Percentiles rank a stretch among this genome's conserved stretches.
Evolutionary conservation across 2,797 vertebrate species (phyloP).

Genomic region (Lycodopsis pacificus): DNA sequence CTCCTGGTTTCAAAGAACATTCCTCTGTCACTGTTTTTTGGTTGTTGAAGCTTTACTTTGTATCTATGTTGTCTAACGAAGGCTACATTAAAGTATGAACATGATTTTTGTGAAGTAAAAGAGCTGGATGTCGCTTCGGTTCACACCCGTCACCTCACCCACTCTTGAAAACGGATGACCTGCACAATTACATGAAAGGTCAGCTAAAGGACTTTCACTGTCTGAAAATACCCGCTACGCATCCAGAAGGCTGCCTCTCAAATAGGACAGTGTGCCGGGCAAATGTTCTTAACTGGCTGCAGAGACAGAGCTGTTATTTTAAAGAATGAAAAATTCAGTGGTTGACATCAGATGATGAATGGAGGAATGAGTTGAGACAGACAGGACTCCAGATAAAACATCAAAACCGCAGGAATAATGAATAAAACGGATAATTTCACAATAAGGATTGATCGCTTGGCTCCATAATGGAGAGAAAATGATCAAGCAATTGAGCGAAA

Average conservation of each 20-base stretch:
- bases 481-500: constrained; percentile 34
- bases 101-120: background rate
- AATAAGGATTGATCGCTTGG: constrained; percentile 38
- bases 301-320: constrained; percentile 10
- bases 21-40: background rate
- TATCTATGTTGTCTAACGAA: background rate
- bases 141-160: constrained; percentile 20
- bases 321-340: constrained; percentile 45
- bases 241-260: constrained; percentile 33
- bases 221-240: constrained; percentile 36
- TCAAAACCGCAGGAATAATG: constrained; percentile 46
- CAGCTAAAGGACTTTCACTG: constrained; percentile 29
- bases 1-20: background rate
- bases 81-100: background rate
- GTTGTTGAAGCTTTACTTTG: no score
- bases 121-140: background rate
- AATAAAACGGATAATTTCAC: constrained; percentile 47
- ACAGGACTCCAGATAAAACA: constrained; percentile 41
- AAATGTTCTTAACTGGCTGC: constrained; percentile 31
- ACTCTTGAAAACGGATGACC: constrained; percentile 29
- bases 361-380: constrained; percentile 31
- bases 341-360: constrained; percentile 60
- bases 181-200: constrained; percentile 26
- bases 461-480: constrained; percentile 34
- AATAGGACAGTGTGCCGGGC: constrained; percentile 33